Evolutionary conservation across 2,888 invertebrate genomes (phyloP), one percentile per base, ranked within the genome.

Genomic region (Coecobrya sp.): DNA sequence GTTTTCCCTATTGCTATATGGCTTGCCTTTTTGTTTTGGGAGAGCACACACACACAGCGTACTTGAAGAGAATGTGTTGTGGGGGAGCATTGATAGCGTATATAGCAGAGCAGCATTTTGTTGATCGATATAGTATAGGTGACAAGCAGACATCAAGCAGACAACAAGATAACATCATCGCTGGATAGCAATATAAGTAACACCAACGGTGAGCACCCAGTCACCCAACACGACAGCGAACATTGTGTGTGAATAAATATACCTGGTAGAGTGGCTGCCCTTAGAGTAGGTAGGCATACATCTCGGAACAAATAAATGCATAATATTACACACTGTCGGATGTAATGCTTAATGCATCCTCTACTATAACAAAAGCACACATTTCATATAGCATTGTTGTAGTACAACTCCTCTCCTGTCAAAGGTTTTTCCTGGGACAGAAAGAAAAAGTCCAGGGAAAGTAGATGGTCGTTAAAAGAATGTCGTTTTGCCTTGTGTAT

Each of bases 81-180:
- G 3, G 25, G 11, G 45, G 13, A 76, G 19, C 45, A 1, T 70
- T 27, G 19, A 49, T 22, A 27, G 1, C 19, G 22, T 27, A 11
- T 25, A n/a, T 30, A 85, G 16, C 25, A 85, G 27, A 45, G 27
- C 4, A 82, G 30, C 19, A 81, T 81, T 49, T 22, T 82, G 68
- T 55, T 89, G 45, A 68, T 65, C 45, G 65, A 45, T 27, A 55
- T 30, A 42, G 82, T 42, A 82, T 73, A 73, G 73, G 84, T 89
- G 89, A 89, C 89, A 89, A 62, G 76, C 45, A 89, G 89, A 85
- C 85, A 89, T 84, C 89, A 84, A 82, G 73, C 89, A 89, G 89
- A 89, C 89, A 76, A 84, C 62, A 73, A 55, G 52, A 81, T 81
- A 88, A 68, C 88, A 88, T 86, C 86, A 73, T 88, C 81, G 70